These are phyloP conservation scores for Auanema freiburgensis DNA, from an alignment of 2,888 invertebrate genomes.

Conservation along the genomic window DNA sequence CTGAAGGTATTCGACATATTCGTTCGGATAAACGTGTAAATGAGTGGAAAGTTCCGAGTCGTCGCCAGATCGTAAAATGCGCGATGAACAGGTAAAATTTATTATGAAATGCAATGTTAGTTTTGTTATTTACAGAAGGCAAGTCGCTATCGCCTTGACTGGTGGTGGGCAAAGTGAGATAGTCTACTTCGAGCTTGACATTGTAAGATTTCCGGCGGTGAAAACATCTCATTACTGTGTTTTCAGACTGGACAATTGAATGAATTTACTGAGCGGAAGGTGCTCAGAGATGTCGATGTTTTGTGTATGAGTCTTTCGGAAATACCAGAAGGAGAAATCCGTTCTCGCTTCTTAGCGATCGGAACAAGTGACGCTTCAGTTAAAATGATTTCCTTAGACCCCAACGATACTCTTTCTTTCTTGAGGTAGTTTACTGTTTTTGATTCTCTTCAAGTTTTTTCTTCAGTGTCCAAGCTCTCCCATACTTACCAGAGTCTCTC, in stretches of 20 bases:
- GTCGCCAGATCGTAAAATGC: constrained; percentile 93
- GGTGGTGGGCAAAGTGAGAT: constrained; percentile 91
- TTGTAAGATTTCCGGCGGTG: constrained; percentile 73
- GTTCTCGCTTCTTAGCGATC: constrained; percentile 72
- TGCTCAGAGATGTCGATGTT: constrained; percentile 87
- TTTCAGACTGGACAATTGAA: constrained; percentile 73
- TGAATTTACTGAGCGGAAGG: constrained; percentile 95
- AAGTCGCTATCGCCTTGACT: constrained; percentile 94
- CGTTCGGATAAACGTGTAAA: constrained; percentile 95
- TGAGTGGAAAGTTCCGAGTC: constrained; percentile 98
- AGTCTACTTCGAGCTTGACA: constrained; percentile 99
- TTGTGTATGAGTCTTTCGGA: constrained; percentile 97
- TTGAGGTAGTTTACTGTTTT: constrained; percentile 71
- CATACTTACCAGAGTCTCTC: constrained; percentile 91
- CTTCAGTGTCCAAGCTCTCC: constrained; percentile 75
- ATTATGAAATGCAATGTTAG: constrained; percentile 73
- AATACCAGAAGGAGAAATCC: constrained; percentile 90
- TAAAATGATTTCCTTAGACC: constrained; percentile 93
- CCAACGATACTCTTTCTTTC: constrained; percentile 86
- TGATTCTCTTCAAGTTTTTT: no score
- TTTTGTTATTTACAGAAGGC: constrained; percentile 69
- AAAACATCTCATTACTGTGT: neutral
- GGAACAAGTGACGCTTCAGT: constrained; percentile 89
- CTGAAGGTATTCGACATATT: constrained; percentile 97
- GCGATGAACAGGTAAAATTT: constrained; percentile 97